Percentiles rank a stretch among this genome's conserved stretches.
Evolutionary conservation across 2,113 vertebrate species (phyloP).

Genomic region (Psammodynastes pulverulentus): DNA sequence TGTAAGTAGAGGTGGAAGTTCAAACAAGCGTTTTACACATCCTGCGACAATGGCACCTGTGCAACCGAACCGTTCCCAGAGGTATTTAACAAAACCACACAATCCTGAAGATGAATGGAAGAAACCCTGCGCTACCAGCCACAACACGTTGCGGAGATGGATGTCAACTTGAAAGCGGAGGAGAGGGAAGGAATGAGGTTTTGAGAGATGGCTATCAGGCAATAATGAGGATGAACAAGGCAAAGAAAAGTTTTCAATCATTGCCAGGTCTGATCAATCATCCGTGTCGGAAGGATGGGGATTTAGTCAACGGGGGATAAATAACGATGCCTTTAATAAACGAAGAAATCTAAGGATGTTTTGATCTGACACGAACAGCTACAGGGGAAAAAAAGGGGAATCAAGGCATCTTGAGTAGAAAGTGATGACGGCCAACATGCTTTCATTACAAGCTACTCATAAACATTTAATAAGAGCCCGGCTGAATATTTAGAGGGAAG

Average conservation of each 20-base stretch:
- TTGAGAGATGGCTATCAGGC: conserved; percentile 17
- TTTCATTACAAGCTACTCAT: background rate
- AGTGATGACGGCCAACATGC: background rate
- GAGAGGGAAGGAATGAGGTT: conserved; percentile 11
- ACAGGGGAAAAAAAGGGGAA: background rate
- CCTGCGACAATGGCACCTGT: background rate
- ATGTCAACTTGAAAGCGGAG: conserved; percentile 6
- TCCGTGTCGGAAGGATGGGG: background rate
- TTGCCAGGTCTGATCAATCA: background rate
- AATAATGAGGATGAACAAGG: conserved; percentile 28
- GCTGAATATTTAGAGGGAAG: background rate
- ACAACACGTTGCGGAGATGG: conserved; percentile 1
- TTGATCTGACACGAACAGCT: background rate
- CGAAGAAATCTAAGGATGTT: background rate
- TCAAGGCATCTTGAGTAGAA: background rate
- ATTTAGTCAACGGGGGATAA: background rate
- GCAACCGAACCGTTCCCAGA: background rate
- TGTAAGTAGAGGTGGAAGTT: conserved; percentile 11
- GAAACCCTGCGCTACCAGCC: background rate
- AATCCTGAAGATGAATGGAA: conserved; percentile 19
- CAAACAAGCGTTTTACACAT: background rate
- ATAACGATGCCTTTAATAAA: conserved; percentile 10
- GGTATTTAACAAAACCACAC: conserved; percentile 19
- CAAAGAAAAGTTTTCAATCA: conserved; percentile 1
- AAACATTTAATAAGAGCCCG: background rate